These are phyloP conservation scores for Pachyseris speciosa DNA, from an alignment of 64 coral and sea anemone species.

Conservation along the genomic window DNA sequence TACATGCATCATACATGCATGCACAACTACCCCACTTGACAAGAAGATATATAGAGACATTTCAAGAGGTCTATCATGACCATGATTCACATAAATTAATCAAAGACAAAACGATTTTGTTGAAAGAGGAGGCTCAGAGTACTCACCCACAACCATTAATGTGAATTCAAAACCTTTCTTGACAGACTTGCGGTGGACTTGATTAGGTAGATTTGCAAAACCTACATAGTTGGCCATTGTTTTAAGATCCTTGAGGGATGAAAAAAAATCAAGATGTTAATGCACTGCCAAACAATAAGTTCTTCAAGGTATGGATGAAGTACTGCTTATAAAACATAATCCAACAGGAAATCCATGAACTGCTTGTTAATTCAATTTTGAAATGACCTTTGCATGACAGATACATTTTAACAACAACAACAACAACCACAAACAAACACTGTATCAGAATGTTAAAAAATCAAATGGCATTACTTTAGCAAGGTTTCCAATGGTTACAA, in stretches of 20 bases:
- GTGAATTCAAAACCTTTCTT: constrained; percentile 99
- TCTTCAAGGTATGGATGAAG: not conserved
- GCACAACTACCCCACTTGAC: not conserved
- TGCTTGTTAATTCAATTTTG: not conserved
- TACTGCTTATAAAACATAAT: too few relatives aligned
- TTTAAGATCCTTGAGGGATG: not conserved
- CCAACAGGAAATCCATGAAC: constrained; percentile 14
- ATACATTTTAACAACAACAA: not conserved
- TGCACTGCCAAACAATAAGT: not conserved
- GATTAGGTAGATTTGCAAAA: constrained; percentile 98
- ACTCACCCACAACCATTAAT: constrained; percentile 98
- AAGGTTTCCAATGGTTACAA: too few relatives aligned
- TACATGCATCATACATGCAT: too few relatives aligned
- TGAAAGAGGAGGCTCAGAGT: not conserved
- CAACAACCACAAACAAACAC: not conserved
- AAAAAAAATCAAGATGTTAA: not conserved
- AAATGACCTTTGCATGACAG: too few relatives aligned
- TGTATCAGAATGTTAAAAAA: not conserved
- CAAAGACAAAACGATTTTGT: not conserved
- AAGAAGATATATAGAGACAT: too few relatives aligned
- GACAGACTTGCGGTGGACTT: constrained; percentile 97
- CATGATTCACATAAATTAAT: not conserved
- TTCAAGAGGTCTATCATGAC: not conserved
- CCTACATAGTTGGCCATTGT: constrained; percentile 90
- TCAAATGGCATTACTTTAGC: not conserved